Evolutionary conservation across 2,888 invertebrate species (phyloP), one percentile per base, ranked within the genome.

Genomic region (Xestoiulus laeticollis): DNA sequence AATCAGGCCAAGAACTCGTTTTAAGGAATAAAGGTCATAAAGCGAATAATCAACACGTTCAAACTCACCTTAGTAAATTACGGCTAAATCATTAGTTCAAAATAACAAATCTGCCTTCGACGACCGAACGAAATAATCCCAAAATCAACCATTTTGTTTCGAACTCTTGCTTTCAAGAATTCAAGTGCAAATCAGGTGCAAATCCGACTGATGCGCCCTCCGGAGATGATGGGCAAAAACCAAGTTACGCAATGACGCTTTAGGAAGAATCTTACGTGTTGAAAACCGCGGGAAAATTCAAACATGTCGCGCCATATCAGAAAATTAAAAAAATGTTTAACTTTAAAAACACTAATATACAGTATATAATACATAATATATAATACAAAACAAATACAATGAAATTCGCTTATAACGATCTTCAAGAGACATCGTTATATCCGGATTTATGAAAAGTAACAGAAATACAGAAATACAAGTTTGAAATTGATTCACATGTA

Each of bases 181-280:
- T 68, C 78, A 14, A 78, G 78, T 78, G 78, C 78, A 78, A 78
- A 30, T 30, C 30, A 30, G 14, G 78, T 78, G 78, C 78, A 78
- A 78, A 78, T 78, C 22, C 38, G 85, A 85, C 26, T 33, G 85
- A 1, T n/a, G 26, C 85, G 33, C 85, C 38, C 3, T 22, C 44
- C 14, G 44, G 19, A 16, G 85, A 4, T 16, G 26, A 44, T 78
- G 38, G 22, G 1, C 85, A 38, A 82, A 82, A 82, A 78, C 78
- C 78, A 6, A 4, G 10, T 14, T 26, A 26, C 30, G 78, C 59
- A 78, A 78, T 26, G 78, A 14, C 78, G 78, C 78, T 78, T 12
- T 30, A 12, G 4, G 12, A 26, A 78, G 2, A 3, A 10, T 14
- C 3, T 30, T 30, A 2, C 6, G 4, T n/a, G 22, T 30, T 10